Conservation (phyloP, 2,113 vertebrate genomes). For the Ondatra zibethicus region DNA sequence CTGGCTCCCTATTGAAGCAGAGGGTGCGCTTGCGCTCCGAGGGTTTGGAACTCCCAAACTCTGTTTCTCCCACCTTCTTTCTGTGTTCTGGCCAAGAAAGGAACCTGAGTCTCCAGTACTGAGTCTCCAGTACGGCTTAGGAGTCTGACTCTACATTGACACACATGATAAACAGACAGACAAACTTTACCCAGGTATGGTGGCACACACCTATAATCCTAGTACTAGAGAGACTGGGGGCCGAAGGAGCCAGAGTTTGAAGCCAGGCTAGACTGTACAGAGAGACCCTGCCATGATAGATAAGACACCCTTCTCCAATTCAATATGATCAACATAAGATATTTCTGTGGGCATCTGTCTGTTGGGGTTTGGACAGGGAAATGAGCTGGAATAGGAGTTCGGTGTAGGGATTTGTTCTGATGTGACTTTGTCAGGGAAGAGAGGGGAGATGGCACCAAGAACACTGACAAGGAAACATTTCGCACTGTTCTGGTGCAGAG, state of each 20-base stretch:
- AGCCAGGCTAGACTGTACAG: neutral
- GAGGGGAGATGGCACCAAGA: neutral
- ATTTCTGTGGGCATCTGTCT: neutral
- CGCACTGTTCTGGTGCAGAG: neutral
- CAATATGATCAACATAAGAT: neutral
- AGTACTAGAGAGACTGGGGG: neutral
- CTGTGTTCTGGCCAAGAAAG: neutral
- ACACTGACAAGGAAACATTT: neutral
- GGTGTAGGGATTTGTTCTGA: neutral
- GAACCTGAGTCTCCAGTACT: neutral
- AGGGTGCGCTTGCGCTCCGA: neutral
- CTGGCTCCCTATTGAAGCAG: neutral
- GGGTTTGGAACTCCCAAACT: neutral
- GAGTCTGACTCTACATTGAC: neutral
- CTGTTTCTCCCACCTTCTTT: neutral
- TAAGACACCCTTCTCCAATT: neutral
- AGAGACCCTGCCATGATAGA: neutral
- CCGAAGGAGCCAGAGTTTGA: neutral
- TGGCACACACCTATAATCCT: neutral
- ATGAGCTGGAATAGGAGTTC: neutral
- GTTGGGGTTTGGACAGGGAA: neutral
- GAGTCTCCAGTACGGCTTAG: neutral
- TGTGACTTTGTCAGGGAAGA: neutral
- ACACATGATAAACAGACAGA: neutral
- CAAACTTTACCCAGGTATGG: neutral